phyloP scores from a whole-genome alignment of 2,113 vertebrate species.

The Erythrocercus mccallii region DNA sequence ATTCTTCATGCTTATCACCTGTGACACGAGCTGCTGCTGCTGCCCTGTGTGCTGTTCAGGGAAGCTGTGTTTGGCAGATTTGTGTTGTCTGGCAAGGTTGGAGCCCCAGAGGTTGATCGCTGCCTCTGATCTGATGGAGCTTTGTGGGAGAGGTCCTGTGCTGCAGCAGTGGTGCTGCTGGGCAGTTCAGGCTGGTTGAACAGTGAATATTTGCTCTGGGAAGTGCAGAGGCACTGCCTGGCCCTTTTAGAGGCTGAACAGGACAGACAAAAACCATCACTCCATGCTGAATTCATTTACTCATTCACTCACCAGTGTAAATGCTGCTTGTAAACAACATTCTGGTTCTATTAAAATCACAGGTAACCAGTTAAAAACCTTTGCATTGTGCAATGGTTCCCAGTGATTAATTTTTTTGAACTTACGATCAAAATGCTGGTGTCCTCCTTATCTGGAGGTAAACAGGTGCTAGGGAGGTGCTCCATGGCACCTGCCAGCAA shows the following conservation, averaged over 20 bases:
- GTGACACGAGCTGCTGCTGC: background rate
- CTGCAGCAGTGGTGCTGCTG: no score
- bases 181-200: fast-evolving
- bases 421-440: background rate
- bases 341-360: background rate
- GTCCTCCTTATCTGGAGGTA: background rate
- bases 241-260: fast-evolving
- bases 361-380: fast-evolving
- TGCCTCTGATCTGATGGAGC: background rate
- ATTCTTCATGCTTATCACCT: background rate
- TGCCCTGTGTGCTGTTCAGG: background rate
- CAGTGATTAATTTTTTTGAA: background rate
- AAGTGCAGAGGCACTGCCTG: background rate
- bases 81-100: background rate
- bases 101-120: background rate
- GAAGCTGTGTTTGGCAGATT: background rate
- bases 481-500: background rate
- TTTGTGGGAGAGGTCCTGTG: background rate
- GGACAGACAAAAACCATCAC: background rate
- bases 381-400: fast-evolving
- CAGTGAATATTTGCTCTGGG: background rate
- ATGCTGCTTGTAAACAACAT: background rate
- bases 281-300: background rate
- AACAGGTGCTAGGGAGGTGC: background rate
- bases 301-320: background rate